phyloP scores from a whole-genome alignment of 2,797 vertebrate species.

The Anableps anableps region DNA sequence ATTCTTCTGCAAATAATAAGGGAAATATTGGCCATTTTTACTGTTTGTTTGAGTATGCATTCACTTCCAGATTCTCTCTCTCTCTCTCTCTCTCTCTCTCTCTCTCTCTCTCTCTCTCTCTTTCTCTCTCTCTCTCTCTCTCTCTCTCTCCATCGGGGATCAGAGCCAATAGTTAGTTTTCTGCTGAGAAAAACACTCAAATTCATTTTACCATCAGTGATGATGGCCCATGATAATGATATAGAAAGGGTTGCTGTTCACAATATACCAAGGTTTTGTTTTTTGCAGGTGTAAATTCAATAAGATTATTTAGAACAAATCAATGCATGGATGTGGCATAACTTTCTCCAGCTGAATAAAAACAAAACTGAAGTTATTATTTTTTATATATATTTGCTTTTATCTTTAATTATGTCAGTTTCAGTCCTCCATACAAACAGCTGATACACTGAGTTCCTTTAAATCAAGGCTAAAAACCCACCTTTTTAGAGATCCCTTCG shows the following conservation, averaged over 20 bases:
- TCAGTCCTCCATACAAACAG: too few species aligned
- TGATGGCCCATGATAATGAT: neutral
- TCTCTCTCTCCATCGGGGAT: constrained; percentile 4
- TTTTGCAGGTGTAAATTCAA: neutral
- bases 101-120: neutral
- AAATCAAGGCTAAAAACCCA: too few species aligned
- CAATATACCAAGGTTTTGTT: neutral
- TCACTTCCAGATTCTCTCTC: neutral
- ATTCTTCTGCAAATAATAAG: constrained; percentile 74
- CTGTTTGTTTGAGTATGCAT: constrained; percentile 82
- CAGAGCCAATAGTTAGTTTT: constrained; percentile 21
- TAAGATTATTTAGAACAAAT: too few species aligned
- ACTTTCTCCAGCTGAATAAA: too few species aligned
- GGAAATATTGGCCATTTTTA: constrained; percentile 68
- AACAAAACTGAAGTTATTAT: too few species aligned
- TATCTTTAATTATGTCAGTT: too few species aligned
- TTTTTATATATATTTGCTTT: too few species aligned
- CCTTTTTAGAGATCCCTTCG: too few species aligned
- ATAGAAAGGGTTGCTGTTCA: neutral
- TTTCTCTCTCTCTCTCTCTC: too few species aligned
- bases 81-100: neutral
- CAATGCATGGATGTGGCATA: too few species aligned
- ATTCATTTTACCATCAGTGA: constrained; percentile 12
- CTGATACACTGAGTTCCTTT: too few species aligned
- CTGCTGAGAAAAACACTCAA: constrained; percentile 34